Base-by-base conservation (phyloP, 2,888 invertebrate species). In the Dryadula phaetusa region DNA sequence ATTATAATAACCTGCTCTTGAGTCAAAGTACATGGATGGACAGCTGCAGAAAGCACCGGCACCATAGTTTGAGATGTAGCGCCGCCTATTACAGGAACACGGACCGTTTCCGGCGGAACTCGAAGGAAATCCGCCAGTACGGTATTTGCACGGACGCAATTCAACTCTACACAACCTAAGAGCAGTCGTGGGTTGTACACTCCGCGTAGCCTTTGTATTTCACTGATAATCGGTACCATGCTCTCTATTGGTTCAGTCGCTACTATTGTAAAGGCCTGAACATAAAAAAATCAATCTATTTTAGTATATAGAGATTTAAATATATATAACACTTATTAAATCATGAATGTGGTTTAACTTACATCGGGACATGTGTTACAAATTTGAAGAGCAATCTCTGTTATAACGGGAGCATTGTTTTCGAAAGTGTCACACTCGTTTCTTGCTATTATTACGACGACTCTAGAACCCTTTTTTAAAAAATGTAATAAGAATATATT, bases 61-160 rank as follows among this genome's bases (percentile, higher is more conserved):
- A 96, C 94, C 87, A 96, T 95, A 14, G 96, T 96, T 25, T 90
- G 84, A 0, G 95, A 93, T n/a, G 95, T 93, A 77, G 95, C 95
- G 2, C 96, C 96, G 2, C 96, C 96, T 12, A 93, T 81, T 0
- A 96, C 95, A 0, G 96, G 96, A 46, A 95, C 94, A 58, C 93
- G 90, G 4, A 95, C 94, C 4, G 93, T 81, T 72, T 94, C 89
- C 0, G 95, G 95, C 64, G 95, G 94, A 46, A 94, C 84, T 14
- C 93, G 87, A 83, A 95, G 77, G 62, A 94, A 94, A 78, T 95
- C 95, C 0, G 95, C 94, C 28, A 96, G 89, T 76, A 96, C 95
- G 0, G 95, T 94, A 82, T 95, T 95, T 0, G 96, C 95, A 68
- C 96, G 88, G 42, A 96, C 95, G 69, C 95, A 93, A 85, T 96